A percentile compares a stretch with the other conserved stretches of the same genome.
Conservation (phyloP, 2,888 invertebrate species). For the Aplocera efformata region DNA sequence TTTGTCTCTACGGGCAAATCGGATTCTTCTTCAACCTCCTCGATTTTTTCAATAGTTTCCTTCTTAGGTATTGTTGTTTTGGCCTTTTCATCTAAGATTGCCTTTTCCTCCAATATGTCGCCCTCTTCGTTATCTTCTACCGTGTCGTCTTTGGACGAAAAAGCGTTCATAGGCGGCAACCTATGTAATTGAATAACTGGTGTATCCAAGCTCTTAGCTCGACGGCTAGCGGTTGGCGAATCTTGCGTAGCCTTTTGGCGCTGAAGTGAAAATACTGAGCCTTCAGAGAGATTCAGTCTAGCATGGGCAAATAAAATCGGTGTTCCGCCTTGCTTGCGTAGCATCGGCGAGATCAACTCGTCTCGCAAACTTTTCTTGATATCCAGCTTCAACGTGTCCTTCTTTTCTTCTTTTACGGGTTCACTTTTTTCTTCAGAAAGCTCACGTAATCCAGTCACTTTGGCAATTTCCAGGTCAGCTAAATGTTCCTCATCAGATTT, state of each 20-base stretch:
- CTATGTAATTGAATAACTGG: slow-evolving; percentile 90
- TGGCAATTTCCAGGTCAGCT: slow-evolving; percentile 77
- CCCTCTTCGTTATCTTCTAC: slow-evolving; percentile 87
- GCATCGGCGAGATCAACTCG: slow-evolving; percentile 84
- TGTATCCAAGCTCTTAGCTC: slow-evolving; percentile 92
- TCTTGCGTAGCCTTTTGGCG: slow-evolving; percentile 87
- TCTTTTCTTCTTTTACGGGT: slow-evolving; percentile 45
- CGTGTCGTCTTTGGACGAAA: slow-evolving; percentile 94
- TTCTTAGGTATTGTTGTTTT: slow-evolving; percentile 45
- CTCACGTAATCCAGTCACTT: slow-evolving; percentile 68
- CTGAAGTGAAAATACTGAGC: slow-evolving; percentile 88
- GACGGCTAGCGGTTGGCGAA: slow-evolving; percentile 86
- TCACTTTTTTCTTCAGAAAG: slow-evolving; percentile 60
- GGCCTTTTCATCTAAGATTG: slow-evolving; percentile 65
- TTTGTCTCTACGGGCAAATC: slow-evolving; percentile 59
- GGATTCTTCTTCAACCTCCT: slow-evolving; percentile 78
- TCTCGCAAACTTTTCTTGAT: slow-evolving; percentile 82
- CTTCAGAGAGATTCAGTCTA: slow-evolving; percentile 90
- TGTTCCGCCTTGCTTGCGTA: slow-evolving; percentile 86
- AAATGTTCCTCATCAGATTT: slow-evolving; percentile 81
- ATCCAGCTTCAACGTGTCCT: slow-evolving; percentile 50
- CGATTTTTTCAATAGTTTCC: slow-evolving; percentile 64
- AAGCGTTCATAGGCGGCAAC: slow-evolving; percentile 90
- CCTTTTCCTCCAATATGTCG: slow-evolving; percentile 81
- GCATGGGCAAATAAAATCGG: slow-evolving; percentile 90